Conservation (phyloP, 2,113 vertebrate genomes). For the Pelusios castaneus region DNA sequence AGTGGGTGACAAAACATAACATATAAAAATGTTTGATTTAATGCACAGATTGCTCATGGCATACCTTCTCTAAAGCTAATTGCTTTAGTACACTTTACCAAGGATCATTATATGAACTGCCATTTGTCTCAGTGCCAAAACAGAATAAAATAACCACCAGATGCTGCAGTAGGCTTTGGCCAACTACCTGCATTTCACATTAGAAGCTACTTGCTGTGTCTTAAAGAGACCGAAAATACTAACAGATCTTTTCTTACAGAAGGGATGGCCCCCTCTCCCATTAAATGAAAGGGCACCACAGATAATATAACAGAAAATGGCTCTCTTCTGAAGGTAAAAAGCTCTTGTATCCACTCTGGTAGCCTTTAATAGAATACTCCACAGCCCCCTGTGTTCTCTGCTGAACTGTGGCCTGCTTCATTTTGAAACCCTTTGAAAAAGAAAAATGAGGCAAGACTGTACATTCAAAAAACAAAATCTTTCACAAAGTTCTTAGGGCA, state of each 20-base stretch:
- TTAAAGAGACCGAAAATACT: neutral
- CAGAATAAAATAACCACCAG: neutral
- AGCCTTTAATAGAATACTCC: neutral
- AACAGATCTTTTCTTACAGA: rapidly evolving
- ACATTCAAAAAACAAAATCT: neutral
- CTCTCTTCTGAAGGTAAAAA: neutral
- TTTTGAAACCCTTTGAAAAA: slow-evolving; percentile 40
- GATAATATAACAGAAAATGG: neutral
- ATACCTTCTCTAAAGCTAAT: neutral
- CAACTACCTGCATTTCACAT: neutral
- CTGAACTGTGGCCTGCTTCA: slow-evolving; percentile 41
- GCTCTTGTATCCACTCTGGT: neutral
- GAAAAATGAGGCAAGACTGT: slow-evolving; percentile 31
- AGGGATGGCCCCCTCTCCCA: neutral
- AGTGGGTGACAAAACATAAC: neutral
- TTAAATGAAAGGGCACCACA: neutral
- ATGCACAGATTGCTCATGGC: neutral
- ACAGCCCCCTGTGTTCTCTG: neutral
- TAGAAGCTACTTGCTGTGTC: neutral
- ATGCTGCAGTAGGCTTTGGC: neutral
- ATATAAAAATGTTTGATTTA: neutral
- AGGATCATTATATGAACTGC: neutral
- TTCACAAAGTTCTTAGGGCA: neutral
- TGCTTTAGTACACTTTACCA: neutral
- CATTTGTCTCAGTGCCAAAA: neutral